Base-by-base conservation (phyloP, 2,113 vertebrate species). In the Cettia cetti region DNA sequence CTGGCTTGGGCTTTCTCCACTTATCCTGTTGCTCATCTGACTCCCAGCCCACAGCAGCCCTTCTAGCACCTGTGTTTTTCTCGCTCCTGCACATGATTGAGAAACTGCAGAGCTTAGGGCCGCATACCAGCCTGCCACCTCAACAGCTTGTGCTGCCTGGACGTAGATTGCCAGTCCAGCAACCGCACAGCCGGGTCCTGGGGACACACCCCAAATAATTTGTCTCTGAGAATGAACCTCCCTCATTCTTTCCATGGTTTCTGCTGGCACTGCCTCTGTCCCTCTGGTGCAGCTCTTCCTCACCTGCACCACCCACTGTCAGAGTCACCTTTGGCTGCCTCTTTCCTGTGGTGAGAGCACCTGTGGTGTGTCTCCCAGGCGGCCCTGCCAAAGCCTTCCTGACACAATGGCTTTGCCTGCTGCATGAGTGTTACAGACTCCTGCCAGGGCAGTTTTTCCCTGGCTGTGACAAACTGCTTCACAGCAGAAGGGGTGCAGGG, bases 241-340 rank as follows among this genome's bases (percentile, higher is more conserved):
- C 95, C 90, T 95, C 94, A 95, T 96, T 97, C 90, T 85, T 97
- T 72, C 93, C 94, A 47, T 44, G 91, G 89, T 95, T 96, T 94
- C 91, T 90, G 71, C 87, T 81, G 83, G 94, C 79, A 86, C 71
- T 92, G 63, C 86, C 89, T 95, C 81, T 60, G 11, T 81, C 91
- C 65, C 64, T 68, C 81, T 37, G 59, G 24, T 82, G 88, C 64
- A 49, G 76, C 86, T 75, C 86, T 89, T 92, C 82, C 86, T 80
- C 18, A 1, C 30, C 50, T 15, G 31, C 59, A 65, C 78, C 66
- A 10, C 96, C 93, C 80, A 24, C 64, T 4, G 27, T 30, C 72
- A 53, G 79, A 63, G 64, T 80, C 86, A 88, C 85, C 90, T 50
- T 65, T 65, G 91, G 76, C 93, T 86, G 71, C 53, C 68, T 59